phyloP scores from a whole-genome alignment of 2,888 invertebrate genomes.

The Tenthredo amoena region DNA sequence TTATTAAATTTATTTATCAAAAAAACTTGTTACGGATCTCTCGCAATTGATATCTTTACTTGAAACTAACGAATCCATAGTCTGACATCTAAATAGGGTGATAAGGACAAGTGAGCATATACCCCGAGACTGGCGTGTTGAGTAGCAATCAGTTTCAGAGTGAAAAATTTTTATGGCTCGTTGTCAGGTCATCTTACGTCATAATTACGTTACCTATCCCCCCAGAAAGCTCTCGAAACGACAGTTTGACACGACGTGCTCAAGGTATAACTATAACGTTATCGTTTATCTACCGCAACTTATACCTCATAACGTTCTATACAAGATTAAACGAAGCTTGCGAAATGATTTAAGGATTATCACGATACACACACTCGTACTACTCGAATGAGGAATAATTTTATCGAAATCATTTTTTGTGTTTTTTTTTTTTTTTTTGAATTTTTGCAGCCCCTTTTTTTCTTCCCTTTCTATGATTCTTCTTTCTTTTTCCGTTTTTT shows the following conservation, averaged over 20 bases:
- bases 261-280: neutral
- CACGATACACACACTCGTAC: neutral
- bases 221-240: neutral
- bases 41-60: too few relatives aligned
- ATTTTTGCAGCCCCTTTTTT: neutral
- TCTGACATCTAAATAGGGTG: slow-evolving; percentile 42
- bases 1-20: too few relatives aligned
- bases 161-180: slow-evolving; percentile 43
- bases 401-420: neutral
- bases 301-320: neutral
- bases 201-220: slow-evolving; percentile 37
- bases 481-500: neutral
- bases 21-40: too few relatives aligned
- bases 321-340: neutral
- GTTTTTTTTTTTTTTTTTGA: neutral
- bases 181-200: slow-evolving; percentile 51
- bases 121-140: neutral
- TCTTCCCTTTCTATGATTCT: neutral
- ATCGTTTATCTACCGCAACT: neutral
- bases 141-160: slow-evolving; percentile 12
- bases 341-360: neutral
- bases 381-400: neutral
- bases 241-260: slow-evolving; percentile 26
- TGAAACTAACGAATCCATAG: neutral
- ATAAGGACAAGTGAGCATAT: slow-evolving; percentile 45